Evolutionary conservation across 2,888 invertebrate genomes (phyloP).

Genomic region (Ichneumon xanthorius): DNA sequence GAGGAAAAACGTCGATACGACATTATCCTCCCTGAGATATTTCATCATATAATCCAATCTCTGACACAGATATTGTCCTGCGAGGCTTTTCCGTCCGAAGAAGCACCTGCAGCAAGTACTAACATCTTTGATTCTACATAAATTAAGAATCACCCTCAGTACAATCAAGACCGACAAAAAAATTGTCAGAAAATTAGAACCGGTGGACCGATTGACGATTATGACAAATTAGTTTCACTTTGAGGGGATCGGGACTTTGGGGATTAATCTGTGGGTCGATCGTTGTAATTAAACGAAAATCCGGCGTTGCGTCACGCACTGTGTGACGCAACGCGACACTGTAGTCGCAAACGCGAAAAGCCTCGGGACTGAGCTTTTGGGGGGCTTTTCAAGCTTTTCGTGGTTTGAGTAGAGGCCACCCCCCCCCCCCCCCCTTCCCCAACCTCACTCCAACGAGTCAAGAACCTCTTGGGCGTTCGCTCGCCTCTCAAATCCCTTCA

Average conservation of each 20-base stretch:
- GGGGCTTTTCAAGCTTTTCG: conserved; percentile 76
- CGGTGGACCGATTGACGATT: not conserved
- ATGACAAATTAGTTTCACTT: not conserved
- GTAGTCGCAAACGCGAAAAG: conserved; percentile 16
- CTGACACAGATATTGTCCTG: conserved; percentile 55
- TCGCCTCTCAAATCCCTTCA: conserved; percentile 78
- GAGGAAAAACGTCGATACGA: conserved; percentile 55
- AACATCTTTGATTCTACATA: not conserved
- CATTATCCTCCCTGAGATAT: conserved; percentile 59
- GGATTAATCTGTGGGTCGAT: not conserved
- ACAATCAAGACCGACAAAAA: not conserved
- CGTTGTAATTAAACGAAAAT: not conserved
- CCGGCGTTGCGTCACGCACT: conserved; percentile 1
- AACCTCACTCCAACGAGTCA: conserved; percentile 71
- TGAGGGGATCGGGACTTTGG: not conserved
- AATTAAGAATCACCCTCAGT: not conserved
- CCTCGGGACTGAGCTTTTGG: conserved; percentile 72
- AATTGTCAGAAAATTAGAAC: not conserved
- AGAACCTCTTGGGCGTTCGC: conserved; percentile 75
- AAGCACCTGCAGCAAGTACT: not conserved
- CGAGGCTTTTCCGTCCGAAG: conserved; percentile 20
- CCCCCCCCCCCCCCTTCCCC: not conserved
- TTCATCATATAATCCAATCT: conserved; percentile 61
- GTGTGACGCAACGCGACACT: conserved; percentile 16
- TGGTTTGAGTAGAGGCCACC: conserved; percentile 77